phyloP scores from a whole-genome alignment of 37 sponge, comb jelly and placozoan genomes.

The Halisarca cf. caerulea region DNA sequence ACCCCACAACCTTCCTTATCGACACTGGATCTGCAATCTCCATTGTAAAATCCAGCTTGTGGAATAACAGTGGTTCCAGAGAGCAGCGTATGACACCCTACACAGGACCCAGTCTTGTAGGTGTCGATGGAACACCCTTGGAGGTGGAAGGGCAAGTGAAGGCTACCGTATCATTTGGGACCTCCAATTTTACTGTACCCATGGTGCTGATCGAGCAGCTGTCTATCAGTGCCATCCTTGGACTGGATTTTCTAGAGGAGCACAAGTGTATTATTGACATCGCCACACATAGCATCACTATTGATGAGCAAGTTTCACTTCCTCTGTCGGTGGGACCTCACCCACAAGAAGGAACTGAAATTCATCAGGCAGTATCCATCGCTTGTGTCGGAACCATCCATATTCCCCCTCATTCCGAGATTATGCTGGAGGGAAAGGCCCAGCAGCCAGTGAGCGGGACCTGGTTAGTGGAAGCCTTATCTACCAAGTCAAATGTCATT shows the following conservation, averaged over 20 bases:
- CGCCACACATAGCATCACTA: too few species aligned
- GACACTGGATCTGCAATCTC: too few species aligned
- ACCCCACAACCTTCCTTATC: too few species aligned
- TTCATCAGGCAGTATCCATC: too few species aligned
- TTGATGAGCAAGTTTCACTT: too few species aligned
- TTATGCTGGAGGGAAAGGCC: neutral
- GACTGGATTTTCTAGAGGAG: too few species aligned
- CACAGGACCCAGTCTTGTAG: neutral
- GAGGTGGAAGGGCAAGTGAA: neutral
- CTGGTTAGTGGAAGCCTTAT: neutral
- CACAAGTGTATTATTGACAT: too few species aligned
- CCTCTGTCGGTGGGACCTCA: too few species aligned
- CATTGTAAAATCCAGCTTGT: too few species aligned
- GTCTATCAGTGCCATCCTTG: neutral
- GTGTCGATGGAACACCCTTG: conserved; percentile 13
- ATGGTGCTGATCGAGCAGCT: neutral
- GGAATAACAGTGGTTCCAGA: too few species aligned
- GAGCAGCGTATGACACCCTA: neutral
- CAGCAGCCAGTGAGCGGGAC: neutral
- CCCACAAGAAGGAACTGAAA: too few species aligned
- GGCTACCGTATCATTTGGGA: too few species aligned
- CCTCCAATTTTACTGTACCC: neutral
- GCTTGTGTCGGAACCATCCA: neutral
- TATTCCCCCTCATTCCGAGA: neutral
- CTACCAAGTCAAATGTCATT: neutral